phyloP scores from a whole-genome alignment of 1,140 invertebrate genomes.

The Palaemon carinicauda region DNA sequence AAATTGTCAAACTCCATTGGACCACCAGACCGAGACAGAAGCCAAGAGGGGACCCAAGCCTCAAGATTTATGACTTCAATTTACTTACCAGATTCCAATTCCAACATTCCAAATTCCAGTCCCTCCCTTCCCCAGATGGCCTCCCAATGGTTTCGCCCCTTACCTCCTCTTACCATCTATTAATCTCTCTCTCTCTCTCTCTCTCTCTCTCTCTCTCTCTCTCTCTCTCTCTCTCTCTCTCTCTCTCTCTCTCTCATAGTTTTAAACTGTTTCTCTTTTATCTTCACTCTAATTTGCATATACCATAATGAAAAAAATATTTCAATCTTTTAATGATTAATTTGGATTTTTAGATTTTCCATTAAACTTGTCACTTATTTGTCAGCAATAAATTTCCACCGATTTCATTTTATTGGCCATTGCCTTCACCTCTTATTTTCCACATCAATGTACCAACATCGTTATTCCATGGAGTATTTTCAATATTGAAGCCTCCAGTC shows the following conservation, averaged over 20 bases:
- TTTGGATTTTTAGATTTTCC: too few relatives aligned
- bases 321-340: too few relatives aligned
- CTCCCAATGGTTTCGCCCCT: not conserved
- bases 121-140: slow-evolving; percentile 10
- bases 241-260: not conserved
- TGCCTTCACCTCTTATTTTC: too few relatives aligned
- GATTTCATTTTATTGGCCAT: too few relatives aligned
- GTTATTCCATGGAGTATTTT: too few relatives aligned
- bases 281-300: not conserved
- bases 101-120: slow-evolving; percentile 39
- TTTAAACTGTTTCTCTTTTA: not conserved
- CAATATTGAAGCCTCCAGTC: too few relatives aligned
- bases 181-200: not conserved
- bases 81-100: slow-evolving; percentile 42
- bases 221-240: not conserved
- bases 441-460: too few relatives aligned
- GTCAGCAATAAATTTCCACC: too few relatives aligned
- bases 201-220: not conserved
- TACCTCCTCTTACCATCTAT: too few relatives aligned
- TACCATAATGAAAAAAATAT: too few relatives aligned
- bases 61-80: slow-evolving; percentile 39
- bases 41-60: not conserved
- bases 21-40: not conserved
- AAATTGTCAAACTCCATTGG: not conserved
- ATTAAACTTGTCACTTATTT: too few relatives aligned